Evolutionary conservation across 2,888 invertebrate genomes (phyloP).

Genomic region (Drosophila planitibia): DNA sequence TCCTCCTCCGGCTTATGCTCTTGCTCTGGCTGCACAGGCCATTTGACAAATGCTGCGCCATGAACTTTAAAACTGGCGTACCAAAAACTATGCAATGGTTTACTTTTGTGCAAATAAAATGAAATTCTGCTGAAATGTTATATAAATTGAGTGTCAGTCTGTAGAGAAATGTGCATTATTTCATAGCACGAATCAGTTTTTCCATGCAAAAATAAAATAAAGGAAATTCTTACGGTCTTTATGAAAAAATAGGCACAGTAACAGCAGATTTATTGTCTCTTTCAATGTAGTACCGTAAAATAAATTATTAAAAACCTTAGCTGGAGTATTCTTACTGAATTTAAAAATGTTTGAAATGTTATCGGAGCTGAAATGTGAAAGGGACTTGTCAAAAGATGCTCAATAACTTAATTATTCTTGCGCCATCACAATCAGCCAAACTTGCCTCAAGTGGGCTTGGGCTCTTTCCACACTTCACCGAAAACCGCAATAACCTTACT

Average conservation of each 20-base stretch:
- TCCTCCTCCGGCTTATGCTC: neutral
- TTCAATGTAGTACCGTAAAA: neutral
- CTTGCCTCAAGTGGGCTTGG: neutral
- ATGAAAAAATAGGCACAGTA: neutral
- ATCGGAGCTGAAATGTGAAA: neutral
- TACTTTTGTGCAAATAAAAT: constrained; percentile 27
- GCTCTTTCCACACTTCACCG: neutral
- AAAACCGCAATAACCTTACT: neutral
- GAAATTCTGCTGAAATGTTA: constrained; percentile 43
- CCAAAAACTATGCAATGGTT: constrained; percentile 32
- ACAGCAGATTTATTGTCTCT: neutral
- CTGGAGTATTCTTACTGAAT: neutral
- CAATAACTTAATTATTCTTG: neutral
- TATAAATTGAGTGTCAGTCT: constrained; percentile 34
- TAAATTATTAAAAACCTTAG: neutral
- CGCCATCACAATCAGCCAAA: neutral
- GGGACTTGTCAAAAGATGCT: neutral
- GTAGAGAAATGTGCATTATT: constrained; percentile 19
- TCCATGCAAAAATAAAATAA: neutral
- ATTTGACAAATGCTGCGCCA: constrained; percentile 56
- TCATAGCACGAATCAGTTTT: neutral
- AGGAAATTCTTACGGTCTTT: neutral
- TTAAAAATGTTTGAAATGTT: neutral
- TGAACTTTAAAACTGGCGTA: constrained; percentile 42
- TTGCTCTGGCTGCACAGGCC: constrained; percentile 30